phyloP scores from a whole-genome alignment of 2,113 vertebrate genomes.

The Benitochromis conjunctus region DNA sequence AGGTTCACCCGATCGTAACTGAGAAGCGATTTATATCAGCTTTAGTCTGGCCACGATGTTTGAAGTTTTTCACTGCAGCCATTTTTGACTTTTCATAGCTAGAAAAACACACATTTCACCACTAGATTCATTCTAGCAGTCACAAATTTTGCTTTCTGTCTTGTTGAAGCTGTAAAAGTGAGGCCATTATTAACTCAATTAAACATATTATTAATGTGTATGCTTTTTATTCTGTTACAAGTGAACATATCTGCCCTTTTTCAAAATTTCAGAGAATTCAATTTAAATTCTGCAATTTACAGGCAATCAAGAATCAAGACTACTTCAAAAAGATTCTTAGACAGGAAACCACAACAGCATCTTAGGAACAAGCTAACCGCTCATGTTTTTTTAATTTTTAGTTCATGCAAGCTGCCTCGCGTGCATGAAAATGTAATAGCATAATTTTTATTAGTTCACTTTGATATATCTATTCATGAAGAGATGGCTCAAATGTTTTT shows the following conservation, averaged over 20 bases:
- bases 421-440: not conserved
- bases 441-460: rapidly evolving
- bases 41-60: not conserved
- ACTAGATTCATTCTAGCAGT: not conserved
- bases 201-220: not conserved
- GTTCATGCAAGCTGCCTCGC: not conserved
- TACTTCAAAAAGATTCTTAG: not conserved
- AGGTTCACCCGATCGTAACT: not conserved
- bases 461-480: not conserved
- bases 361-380: not conserved
- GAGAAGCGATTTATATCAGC: not conserved
- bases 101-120: not conserved
- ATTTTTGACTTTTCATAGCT: not conserved
- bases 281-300: not conserved
- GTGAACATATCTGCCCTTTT: not conserved
- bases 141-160: not conserved
- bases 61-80: not conserved
- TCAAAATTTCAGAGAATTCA: not conserved
- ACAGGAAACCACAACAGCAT: not conserved
- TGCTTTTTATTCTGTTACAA: not conserved
- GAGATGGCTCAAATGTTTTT: not conserved
- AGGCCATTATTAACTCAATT: not conserved
- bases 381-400: not conserved
- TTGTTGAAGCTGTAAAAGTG: not conserved
- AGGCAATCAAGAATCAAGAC: not conserved